Conservation (phyloP, 2,797 vertebrate species). For the Thaleichthys pacificus region DNA sequence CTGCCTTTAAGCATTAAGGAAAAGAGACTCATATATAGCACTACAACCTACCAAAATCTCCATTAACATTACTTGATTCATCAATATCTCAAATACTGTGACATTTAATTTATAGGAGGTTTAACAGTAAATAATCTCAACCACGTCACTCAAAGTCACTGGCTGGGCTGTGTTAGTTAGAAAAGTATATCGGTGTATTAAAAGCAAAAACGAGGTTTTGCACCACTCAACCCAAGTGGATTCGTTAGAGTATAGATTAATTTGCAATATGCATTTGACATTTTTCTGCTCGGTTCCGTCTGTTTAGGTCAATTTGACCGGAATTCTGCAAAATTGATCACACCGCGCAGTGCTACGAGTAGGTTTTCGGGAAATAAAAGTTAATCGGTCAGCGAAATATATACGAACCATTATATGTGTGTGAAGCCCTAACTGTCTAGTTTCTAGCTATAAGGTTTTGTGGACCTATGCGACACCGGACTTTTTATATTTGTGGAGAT, state of each 20-base stretch:
- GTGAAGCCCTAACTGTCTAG: conserved; percentile 66
- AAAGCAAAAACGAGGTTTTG: conserved; percentile 69
- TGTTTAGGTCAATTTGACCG: conserved; percentile 77
- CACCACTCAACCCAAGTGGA: conserved; percentile 38
- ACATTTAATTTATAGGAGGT: conserved; percentile 74
- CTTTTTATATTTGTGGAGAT: conserved; percentile 60
- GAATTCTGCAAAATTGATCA: conserved; percentile 79
- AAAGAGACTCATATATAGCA: conserved; percentile 19
- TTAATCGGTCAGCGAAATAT: conserved; percentile 56
- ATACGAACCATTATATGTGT: conserved; percentile 15
- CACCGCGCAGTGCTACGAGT: conserved; percentile 68
- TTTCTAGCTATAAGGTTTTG: conserved; percentile 37
- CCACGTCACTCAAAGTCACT: conserved; percentile 82
- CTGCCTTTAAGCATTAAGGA: conserved; percentile 48
- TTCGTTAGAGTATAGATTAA: conserved; percentile 64
- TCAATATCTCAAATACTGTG: conserved; percentile 53
- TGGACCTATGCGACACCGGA: conserved; percentile 27
- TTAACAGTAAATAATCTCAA: conserved; percentile 82
- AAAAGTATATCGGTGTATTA: conserved; percentile 76
- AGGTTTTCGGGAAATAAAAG: conserved; percentile 83
- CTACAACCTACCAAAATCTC: conserved; percentile 38
- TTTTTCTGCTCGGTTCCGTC: conserved; percentile 43
- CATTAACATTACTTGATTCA: conserved; percentile 44
- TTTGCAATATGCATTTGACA: conserved; percentile 47
- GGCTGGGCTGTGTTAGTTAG: conserved; percentile 84